A percentile compares a stretch with the other conserved stretches of the same genome.
phyloP scores from a whole-genome alignment of 2,888 invertebrate species.

The Nasonia oneida region DNA sequence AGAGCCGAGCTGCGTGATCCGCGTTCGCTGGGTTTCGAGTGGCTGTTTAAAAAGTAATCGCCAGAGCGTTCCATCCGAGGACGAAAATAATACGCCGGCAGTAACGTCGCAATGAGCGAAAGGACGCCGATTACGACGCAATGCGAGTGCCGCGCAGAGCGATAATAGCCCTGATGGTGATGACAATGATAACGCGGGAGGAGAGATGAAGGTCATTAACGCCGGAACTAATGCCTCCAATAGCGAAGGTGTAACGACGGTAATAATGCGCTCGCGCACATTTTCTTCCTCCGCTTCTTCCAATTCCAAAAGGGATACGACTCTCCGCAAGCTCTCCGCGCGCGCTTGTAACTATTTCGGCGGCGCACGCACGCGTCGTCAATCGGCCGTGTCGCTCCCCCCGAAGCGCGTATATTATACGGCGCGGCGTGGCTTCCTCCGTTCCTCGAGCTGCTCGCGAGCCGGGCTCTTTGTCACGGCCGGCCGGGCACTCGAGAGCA shows the following conservation, averaged over 20 bases:
- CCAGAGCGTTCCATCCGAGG: no score
- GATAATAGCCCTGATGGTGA: constrained; percentile 42
- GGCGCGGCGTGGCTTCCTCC: neutral
- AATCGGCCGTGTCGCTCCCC: constrained; percentile 20
- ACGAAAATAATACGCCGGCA: neutral
- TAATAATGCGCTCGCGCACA: constrained; percentile 7
- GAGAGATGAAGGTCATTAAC: constrained; percentile 44
- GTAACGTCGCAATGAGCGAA: neutral
- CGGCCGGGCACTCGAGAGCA: constrained; percentile 18
- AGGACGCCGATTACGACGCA: constrained; percentile 36
- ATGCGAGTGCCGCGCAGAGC: neutral
- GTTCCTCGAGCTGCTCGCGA: neutral
- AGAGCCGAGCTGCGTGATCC: neutral
- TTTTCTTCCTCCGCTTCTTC: no score
- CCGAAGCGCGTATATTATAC: neutral
- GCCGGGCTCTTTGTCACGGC: constrained; percentile 38
- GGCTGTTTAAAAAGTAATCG: no score
- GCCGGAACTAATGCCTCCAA: constrained; percentile 44
- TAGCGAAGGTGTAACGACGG: constrained; percentile 39
- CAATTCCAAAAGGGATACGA: no score
- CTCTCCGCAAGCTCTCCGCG: neutral
- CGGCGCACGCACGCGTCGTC: constrained; percentile 23
- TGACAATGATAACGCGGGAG: constrained; percentile 41
- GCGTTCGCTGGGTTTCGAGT: constrained; percentile 23
- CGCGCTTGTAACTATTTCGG: constrained; percentile 34